Percentiles rank a stretch among this genome's conserved stretches.
Conservation (phyloP, 2,113 vertebrate genomes). For the Pituophis catenifer region DNA sequence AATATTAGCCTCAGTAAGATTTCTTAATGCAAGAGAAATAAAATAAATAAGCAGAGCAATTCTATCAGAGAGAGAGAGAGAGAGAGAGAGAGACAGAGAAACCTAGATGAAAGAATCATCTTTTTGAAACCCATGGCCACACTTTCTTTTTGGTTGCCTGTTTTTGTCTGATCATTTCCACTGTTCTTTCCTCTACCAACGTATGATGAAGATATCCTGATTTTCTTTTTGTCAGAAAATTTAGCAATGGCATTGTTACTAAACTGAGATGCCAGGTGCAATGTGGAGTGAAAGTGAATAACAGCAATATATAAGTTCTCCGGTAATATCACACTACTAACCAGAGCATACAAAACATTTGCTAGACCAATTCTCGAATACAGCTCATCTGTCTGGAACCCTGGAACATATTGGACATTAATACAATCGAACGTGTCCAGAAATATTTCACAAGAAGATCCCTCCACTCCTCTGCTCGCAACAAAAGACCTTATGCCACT, state of each 20-base stretch:
- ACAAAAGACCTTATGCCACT: too few relatives aligned
- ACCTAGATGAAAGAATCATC: neutral
- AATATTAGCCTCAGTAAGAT: neutral
- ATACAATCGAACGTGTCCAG: too few relatives aligned
- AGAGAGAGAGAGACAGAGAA: neutral
- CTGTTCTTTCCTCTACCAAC: neutral
- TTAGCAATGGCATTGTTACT: neutral
- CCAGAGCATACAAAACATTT: too few relatives aligned
- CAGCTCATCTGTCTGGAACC: too few relatives aligned
- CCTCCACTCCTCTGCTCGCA: too few relatives aligned
- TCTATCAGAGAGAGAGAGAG: neutral
- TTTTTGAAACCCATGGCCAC: neutral
- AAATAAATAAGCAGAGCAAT: neutral
- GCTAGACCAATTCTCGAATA: too few relatives aligned
- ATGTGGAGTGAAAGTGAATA: neutral
- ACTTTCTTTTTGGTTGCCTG: neutral
- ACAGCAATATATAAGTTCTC: neutral
- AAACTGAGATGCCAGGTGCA: neutral
- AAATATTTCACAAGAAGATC: too few relatives aligned
- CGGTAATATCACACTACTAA: too few relatives aligned
- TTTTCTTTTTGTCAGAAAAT: neutral
- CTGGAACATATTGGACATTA: too few relatives aligned
- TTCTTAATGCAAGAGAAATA: neutral
- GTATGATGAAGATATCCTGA: neutral
- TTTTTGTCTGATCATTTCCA: neutral